phyloP scores from a whole-genome alignment of 2,888 invertebrate genomes.

The Hirtodrosophila histrioides region DNA sequence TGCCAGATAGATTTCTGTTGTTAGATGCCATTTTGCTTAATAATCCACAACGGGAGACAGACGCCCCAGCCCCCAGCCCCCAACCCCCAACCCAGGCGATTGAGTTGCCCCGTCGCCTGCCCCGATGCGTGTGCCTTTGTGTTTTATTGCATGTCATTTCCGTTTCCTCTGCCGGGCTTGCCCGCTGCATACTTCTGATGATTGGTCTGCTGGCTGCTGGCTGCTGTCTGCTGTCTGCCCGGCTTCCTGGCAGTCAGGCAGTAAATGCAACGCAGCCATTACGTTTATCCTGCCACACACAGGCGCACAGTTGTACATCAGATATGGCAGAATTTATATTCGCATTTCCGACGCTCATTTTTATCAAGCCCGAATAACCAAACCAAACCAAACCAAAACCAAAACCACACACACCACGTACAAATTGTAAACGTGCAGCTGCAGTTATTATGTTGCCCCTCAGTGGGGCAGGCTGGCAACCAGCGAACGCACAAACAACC shows the following conservation, averaged over 20 bases:
- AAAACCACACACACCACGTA: constrained; percentile 40
- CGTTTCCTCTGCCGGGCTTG: constrained; percentile 72
- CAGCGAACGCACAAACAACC: constrained; percentile 25
- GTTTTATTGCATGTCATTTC: constrained; percentile 84
- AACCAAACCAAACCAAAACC: constrained; percentile 26
- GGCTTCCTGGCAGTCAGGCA: constrained; percentile 59
- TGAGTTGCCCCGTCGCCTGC: constrained; percentile 9
- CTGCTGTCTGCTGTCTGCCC: constrained; percentile 55
- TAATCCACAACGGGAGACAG: constrained; percentile 59
- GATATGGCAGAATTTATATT: constrained; percentile 83
- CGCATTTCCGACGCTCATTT: constrained; percentile 82
- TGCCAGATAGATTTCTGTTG: constrained; percentile 73
- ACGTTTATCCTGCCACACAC: constrained; percentile 62
- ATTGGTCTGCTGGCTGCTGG: constrained; percentile 63
- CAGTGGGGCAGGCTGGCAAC: constrained; percentile 18
- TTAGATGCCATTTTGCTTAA: constrained; percentile 75
- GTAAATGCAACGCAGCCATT: constrained; percentile 67
- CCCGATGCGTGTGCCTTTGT: constrained; percentile 73
- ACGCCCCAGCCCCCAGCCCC: background rate
- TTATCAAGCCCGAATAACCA: constrained; percentile 64
- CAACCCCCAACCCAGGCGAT: background rate
- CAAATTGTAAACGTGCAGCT: constrained; percentile 76
- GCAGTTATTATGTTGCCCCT: constrained; percentile 54
- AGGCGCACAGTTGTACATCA: constrained; percentile 74
- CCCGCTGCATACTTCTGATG: constrained; percentile 67